These are phyloP conservation scores for Cetoscarus ocellatus DNA, from an alignment of 2,797 vertebrate genomes.

Conservation along the genomic window DNA sequence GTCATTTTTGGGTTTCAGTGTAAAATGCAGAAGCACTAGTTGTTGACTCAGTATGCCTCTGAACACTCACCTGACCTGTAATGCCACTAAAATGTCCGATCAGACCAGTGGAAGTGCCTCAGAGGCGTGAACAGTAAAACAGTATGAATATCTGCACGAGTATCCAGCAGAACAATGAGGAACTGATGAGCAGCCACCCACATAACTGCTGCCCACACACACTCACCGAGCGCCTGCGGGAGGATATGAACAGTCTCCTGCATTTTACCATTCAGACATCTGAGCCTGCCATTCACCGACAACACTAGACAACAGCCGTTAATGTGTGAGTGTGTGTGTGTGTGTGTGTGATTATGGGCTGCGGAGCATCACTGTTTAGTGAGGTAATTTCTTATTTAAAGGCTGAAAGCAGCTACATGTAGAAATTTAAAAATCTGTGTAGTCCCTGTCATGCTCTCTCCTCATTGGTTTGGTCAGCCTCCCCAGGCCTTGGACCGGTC, in stretches of 20 bases:
- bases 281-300: conserved; percentile 33
- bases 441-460: conserved; percentile 8
- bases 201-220: conserved; percentile 61
- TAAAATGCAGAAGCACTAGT: conserved; percentile 16
- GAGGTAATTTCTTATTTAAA: neutral
- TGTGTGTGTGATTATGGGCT: conserved; percentile 14
- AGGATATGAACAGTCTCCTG: conserved; percentile 41
- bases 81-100: conserved; percentile 42
- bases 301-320: conserved; percentile 39
- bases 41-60: conserved; percentile 25
- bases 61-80: neutral
- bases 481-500: conserved; percentile 36
- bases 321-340: conserved; percentile 6
- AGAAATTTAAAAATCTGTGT: neutral
- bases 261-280: conserved; percentile 58
- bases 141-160: conserved; percentile 32
- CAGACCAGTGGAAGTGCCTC: conserved; percentile 29
- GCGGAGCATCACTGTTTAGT: conserved; percentile 5
- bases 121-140: conserved; percentile 34
- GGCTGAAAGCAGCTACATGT: neutral
- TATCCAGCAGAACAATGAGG: conserved; percentile 53
- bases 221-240: conserved; percentile 35
- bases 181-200: conserved; percentile 64
- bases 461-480: conserved; percentile 34
- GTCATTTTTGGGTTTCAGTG: neutral